A percentile compares a stretch with the other conserved stretches of the same genome.
Evolutionary conservation across 1,140 invertebrate species (phyloP).

Genomic region (Orchestia grillus): DNA sequence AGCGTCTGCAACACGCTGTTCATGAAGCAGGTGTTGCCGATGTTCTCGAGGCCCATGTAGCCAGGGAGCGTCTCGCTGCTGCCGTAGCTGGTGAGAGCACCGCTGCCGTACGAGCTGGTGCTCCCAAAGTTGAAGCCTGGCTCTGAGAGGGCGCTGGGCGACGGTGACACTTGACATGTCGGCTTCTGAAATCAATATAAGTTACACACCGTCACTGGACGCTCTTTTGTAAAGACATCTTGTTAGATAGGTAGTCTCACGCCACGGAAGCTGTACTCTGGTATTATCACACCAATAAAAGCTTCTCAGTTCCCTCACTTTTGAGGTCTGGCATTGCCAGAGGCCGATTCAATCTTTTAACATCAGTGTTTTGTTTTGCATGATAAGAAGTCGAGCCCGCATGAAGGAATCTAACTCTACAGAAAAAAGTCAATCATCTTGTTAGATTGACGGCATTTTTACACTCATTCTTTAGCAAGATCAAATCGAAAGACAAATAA

Average conservation of each 20-base stretch:
- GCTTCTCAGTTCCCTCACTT: not conserved
- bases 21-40: constrained; percentile 80
- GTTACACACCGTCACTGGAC: not conserved
- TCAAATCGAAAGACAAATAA: not conserved
- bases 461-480: not conserved
- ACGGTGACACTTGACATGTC: constrained; percentile 64
- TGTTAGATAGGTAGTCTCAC: too few relatives aligned
- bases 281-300: not conserved
- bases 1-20: constrained; percentile 75
- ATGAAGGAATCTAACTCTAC: not conserved
- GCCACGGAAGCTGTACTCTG: not conserved
- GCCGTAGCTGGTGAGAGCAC: not conserved
- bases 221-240: too few relatives aligned
- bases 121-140: constrained; percentile 57
- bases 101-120: constrained; percentile 28
- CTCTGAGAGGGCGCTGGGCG: constrained; percentile 48
- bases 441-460: not conserved
- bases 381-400: not conserved
- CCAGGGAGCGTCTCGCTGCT: constrained; percentile 70
- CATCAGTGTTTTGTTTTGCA: not conserved
- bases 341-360: not conserved
- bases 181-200: constrained; percentile 62
- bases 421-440: not conserved
- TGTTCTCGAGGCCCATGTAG: constrained; percentile 76
- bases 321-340: not conserved